Evolutionary conservation across 2,797 vertebrate genomes (phyloP).

Genomic region (Eptatretus atami): DNA sequence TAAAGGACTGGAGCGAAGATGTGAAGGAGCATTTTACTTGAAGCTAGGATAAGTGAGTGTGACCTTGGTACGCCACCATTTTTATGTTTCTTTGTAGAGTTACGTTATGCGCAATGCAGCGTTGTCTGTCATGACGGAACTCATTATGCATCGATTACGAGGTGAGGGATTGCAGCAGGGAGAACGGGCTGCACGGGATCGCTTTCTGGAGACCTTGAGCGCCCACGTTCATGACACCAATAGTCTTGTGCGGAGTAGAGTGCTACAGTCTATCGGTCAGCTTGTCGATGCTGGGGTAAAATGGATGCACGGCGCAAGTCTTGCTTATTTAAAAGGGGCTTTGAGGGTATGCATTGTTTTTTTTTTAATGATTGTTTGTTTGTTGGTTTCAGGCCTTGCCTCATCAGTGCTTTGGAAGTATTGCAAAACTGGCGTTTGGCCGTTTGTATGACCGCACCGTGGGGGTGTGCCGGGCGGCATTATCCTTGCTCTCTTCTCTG

Average conservation of each 20-base stretch:
- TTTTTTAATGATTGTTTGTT: not conserved
- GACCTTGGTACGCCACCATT: not conserved
- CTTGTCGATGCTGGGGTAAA: slow-evolving; percentile 52
- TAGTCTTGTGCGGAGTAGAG: slow-evolving; percentile 42
- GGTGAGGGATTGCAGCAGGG: slow-evolving; percentile 32
- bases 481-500: slow-evolving; percentile 59
- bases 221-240: slow-evolving; percentile 44
- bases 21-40: too few species aligned
- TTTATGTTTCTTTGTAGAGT: slow-evolving; percentile 19
- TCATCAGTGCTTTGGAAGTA: slow-evolving; percentile 38
- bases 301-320: not conserved
- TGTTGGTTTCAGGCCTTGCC: slow-evolving; percentile 30
- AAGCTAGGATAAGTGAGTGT: slow-evolving; percentile 6
- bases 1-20: too few species aligned
- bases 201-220: slow-evolving; percentile 50
- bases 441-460: slow-evolving; percentile 66
- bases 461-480: slow-evolving; percentile 52
- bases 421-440: slow-evolving; percentile 42
- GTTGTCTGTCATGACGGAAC: slow-evolving; percentile 47
- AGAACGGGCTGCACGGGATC: slow-evolving; percentile 34
- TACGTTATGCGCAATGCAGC: slow-evolving; percentile 48
- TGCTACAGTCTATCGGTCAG: slow-evolving; percentile 45
- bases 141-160: slow-evolving; percentile 36
- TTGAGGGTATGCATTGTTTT: not conserved
- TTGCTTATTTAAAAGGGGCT: not conserved